phyloP scores from a whole-genome alignment of 2,113 vertebrate genomes.

The Semnornis frantzii region DNA sequence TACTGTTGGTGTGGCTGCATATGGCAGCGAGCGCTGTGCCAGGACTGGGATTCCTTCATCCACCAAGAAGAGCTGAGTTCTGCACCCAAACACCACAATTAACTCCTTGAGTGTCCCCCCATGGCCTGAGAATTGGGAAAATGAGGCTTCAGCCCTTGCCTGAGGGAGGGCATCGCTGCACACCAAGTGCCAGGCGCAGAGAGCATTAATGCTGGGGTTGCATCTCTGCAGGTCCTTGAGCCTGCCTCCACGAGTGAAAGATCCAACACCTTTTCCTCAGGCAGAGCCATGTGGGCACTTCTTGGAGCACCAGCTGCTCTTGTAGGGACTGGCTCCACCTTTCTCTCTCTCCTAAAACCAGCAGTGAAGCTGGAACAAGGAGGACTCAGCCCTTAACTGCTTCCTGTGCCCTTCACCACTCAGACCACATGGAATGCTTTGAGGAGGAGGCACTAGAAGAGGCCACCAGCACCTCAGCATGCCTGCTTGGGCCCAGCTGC shows the following conservation, averaged over 20 bases:
- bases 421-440: not conserved
- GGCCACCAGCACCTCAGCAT: not conserved
- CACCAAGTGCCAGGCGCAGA: not conserved
- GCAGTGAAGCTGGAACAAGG: not conserved
- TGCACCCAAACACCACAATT: not conserved
- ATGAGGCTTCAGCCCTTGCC: not conserved
- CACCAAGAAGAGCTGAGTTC: not conserved
- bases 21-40: not conserved
- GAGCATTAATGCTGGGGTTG: not conserved
- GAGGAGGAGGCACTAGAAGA: not conserved
- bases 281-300: not conserved
- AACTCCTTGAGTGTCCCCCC: not conserved
- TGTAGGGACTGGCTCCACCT: not conserved
- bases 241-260: not conserved
- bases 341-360: not conserved
- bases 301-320: not conserved
- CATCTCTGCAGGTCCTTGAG: not conserved
- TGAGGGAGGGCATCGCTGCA: rapidly evolving
- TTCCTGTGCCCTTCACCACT: not conserved
- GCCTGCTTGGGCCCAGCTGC: not conserved
- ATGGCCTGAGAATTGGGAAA: not conserved
- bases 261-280: not conserved
- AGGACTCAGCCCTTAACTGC: not conserved
- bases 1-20: not conserved
- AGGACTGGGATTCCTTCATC: slow-evolving; percentile 29